Conservation (phyloP, 2,113 vertebrate genomes). For the Thymallus thymallus region DNA sequence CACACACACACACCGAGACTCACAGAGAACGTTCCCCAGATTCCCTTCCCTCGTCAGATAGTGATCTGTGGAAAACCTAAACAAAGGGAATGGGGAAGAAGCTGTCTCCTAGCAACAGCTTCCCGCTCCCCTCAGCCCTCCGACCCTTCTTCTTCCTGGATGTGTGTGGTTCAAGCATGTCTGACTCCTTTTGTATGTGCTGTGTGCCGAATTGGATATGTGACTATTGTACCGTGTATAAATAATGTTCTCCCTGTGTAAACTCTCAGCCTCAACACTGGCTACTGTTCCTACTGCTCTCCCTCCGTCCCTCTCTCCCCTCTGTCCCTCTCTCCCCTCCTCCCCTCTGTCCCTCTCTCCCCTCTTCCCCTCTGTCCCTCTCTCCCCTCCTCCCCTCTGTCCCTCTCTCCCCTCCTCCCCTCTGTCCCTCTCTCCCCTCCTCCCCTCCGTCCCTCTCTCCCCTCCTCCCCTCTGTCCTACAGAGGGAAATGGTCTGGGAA, state of each 20-base stretch:
- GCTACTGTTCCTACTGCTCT: slow-evolving; percentile 6
- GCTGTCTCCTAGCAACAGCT: slow-evolving; percentile 72
- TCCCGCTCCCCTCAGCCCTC: slow-evolving; percentile 22
- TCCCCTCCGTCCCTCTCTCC: not conserved
- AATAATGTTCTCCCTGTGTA: not conserved
- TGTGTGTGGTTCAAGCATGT: not conserved
- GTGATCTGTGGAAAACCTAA: slow-evolving; percentile 41
- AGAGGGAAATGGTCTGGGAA: no score
- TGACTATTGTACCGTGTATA: not conserved
- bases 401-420: no score
- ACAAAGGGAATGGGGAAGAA: slow-evolving; percentile 56
- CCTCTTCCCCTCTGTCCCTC: no score
- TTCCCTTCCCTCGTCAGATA: not conserved
- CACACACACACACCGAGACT: not conserved
- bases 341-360: not conserved
- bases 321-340: no score
- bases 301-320: slow-evolving; percentile 4
- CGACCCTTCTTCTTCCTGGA: slow-evolving; percentile 14
- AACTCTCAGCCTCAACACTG: slow-evolving; percentile 26
- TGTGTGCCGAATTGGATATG: slow-evolving; percentile 26
- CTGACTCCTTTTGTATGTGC: not conserved
- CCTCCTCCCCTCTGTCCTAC: slow-evolving; percentile 1
- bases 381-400: no score
- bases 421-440: no score
- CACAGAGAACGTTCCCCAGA: not conserved